Conservation (phyloP, 2,113 vertebrate species). For the Hydropotes inermis region DNA sequence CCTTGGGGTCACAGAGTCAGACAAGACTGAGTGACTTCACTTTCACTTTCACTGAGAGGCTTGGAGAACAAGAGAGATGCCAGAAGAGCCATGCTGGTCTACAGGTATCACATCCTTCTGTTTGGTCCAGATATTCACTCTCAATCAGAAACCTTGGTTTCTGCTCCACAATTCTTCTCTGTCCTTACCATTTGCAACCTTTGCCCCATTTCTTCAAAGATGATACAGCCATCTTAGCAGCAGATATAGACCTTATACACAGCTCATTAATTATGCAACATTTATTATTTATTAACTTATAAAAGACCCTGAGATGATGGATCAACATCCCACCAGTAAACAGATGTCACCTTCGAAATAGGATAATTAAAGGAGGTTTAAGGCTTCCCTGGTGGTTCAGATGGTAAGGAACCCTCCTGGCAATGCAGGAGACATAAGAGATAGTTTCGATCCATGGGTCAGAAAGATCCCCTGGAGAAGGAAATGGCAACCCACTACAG, state of each 20-base stretch:
- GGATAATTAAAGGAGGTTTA: neutral
- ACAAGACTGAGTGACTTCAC: too few relatives aligned
- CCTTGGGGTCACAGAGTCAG: too few relatives aligned
- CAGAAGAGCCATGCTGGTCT: neutral
- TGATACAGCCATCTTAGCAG: neutral
- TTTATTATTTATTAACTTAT: neutral
- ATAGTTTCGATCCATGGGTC: neutral
- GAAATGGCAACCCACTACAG: neutral
- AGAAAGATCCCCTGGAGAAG: neutral
- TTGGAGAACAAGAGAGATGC: neutral
- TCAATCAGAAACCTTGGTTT: neutral
- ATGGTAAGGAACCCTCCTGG: neutral
- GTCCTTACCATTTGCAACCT: neutral
- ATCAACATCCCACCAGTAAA: neutral
- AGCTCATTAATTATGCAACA: neutral
- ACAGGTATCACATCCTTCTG: accelerated
- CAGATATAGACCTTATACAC: neutral
- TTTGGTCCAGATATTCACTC: neutral
- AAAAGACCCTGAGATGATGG: neutral
- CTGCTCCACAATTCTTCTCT: neutral
- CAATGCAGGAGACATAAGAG: neutral
- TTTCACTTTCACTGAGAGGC: neutral
- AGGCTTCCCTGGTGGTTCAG: neutral
- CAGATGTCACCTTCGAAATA: neutral
- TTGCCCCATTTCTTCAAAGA: neutral